Base-by-base conservation (phyloP, 2,113 vertebrate genomes). In the Phocoena sinus region DNA sequence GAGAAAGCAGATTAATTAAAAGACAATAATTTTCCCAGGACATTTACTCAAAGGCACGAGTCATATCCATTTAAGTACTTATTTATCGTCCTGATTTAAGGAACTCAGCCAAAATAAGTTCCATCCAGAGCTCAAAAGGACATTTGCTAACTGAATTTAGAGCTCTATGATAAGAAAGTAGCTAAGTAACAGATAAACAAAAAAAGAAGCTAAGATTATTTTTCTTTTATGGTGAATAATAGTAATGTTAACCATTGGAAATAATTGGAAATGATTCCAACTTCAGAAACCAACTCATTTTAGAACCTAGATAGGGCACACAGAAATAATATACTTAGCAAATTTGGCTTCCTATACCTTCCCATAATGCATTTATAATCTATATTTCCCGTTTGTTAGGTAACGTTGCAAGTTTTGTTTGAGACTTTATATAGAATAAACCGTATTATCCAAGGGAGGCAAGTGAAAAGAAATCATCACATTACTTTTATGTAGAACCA, bases 31-130 rank as follows among this genome's bases (percentile, higher is more conserved):
- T 90, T 93, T 58, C 10, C 8, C 4, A 26, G 44, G 76, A 81
- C 6, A 92, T 93, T 79, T 94, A 79, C 12, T 87, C 38, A 84
- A 88, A 97, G 17, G 21, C 44, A 87, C 50, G 76, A 65, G n/a
- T 80, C 41, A 60, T 50, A 95, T n/a, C 41, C 8, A 94, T 25
- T 77, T 86, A 91, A 91, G 84, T 70, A 73, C 8, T 73, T 92
- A 74, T 31, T 93, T 95, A 74, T 81, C 36, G 94, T 91, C n/a
- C 3, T 26, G 4, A 89, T 71, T 67, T 85, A 80, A 91, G 31
- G 60, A 96, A 76, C 63, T 74, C 3, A 76, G 63, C 56, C 62
- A 70, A 96, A 77, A 63, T 89, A 89, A 76, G 89, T 93, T 94
- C 3, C 18, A 31, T 20, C 38, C 28, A 82, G 60, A 77, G 6